These are phyloP conservation scores for Panzeria rudis DNA, from an alignment of 2,888 invertebrate species.

Conservation along the genomic window DNA sequence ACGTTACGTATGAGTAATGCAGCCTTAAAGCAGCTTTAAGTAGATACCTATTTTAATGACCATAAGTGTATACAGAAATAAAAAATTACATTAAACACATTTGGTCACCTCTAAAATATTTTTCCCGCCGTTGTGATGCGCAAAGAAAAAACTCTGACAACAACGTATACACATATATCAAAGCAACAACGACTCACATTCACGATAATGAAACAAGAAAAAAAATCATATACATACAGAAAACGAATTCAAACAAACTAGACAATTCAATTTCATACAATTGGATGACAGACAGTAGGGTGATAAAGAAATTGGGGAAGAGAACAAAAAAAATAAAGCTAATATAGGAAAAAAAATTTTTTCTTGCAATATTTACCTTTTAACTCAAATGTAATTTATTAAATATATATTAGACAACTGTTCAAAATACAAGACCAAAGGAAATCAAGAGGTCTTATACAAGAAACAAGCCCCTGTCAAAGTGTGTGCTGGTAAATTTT, in stretches of 20 bases:
- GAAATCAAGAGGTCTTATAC: constrained; percentile 39
- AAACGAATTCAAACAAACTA: constrained; percentile 58
- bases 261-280: constrained; percentile 59
- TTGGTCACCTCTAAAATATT: constrained; percentile 73
- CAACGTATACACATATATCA: constrained; percentile 63
- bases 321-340: constrained; percentile 38
- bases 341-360: constrained; percentile 40
- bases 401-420: not conserved
- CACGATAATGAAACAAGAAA: constrained; percentile 66
- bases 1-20: too few relatives aligned
- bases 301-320: constrained; percentile 51
- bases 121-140: constrained; percentile 78
- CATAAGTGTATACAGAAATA: too few relatives aligned
- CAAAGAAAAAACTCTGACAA: constrained; percentile 69
- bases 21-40: too few relatives aligned
- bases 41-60: not conserved
- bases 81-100: not conserved
- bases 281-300: constrained; percentile 69
- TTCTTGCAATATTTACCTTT: constrained; percentile 62
- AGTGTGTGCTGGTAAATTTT: constrained; percentile 71
- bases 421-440: constrained; percentile 24
- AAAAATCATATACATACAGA: constrained; percentile 68
- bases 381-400: constrained; percentile 52
- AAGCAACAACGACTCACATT: constrained; percentile 72
- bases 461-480: constrained; percentile 66